Evolutionary conservation across 92 coral and sea anemone species (phyloP).

Genomic region (Zoanthus solanderi): DNA sequence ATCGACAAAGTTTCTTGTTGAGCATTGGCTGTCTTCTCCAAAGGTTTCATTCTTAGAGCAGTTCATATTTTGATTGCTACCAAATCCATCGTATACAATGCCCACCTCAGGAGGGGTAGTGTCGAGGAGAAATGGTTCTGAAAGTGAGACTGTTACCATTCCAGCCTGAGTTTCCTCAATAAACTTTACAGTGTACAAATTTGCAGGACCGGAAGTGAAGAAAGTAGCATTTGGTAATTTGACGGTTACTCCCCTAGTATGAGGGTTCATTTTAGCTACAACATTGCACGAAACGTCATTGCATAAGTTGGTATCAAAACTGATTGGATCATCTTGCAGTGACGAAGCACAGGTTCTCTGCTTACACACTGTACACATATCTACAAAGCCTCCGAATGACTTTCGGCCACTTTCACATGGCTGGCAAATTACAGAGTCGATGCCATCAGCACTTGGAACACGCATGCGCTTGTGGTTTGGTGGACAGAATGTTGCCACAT

Average conservation of each 20-base stretch:
- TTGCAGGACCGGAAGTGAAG: slow-evolving; percentile 74
- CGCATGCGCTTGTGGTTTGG: slow-evolving; percentile 73
- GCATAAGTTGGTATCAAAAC: slow-evolving; percentile 63
- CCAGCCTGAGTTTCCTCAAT: slow-evolving; percentile 85
- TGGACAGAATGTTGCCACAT: slow-evolving; percentile 81
- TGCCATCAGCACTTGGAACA: slow-evolving; percentile 57
- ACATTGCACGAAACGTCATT: slow-evolving; percentile 57
- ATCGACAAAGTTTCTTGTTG: slow-evolving; percentile 88
- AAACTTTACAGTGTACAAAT: slow-evolving; percentile 73
- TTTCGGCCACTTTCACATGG: slow-evolving; percentile 82
- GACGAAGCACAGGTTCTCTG: slow-evolving; percentile 63
- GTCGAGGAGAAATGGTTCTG: slow-evolving; percentile 91
- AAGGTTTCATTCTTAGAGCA: slow-evolving; percentile 91
- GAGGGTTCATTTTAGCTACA: slow-evolving; percentile 39
- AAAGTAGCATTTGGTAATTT: slow-evolving; percentile 73
- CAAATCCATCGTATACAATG: slow-evolving; percentile 90
- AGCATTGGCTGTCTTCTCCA: slow-evolving; percentile 94
- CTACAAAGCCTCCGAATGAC: slow-evolving; percentile 88
- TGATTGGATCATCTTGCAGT: slow-evolving; percentile 72
- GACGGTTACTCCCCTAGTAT: slow-evolving; percentile 64
- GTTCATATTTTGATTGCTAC: slow-evolving; percentile 82
- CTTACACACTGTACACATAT: slow-evolving; percentile 75
- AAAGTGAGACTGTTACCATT: slow-evolving; percentile 64
- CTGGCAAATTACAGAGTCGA: slow-evolving; percentile 68
- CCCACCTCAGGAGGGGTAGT: slow-evolving; percentile 91